A percentile compares a stretch with the other conserved stretches of the same genome.
phyloP scores from a whole-genome alignment of 1,140 invertebrate species.

The Eumeta japonica region DNA sequence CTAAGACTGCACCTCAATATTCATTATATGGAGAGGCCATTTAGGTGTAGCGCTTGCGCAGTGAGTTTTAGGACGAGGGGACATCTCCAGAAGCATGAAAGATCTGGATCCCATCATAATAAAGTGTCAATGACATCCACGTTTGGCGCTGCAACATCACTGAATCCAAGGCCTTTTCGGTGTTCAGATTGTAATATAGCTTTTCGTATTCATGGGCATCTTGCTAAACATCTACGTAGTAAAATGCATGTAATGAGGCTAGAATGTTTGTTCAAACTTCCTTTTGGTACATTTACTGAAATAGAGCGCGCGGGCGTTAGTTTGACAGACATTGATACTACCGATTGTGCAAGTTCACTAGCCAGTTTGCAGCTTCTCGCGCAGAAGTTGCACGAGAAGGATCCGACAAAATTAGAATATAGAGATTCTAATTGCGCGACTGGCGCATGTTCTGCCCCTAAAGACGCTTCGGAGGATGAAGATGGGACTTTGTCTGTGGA shows the following conservation, averaged over 20 bases:
- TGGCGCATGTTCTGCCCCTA: slow-evolving; percentile 20
- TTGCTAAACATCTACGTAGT: slow-evolving; percentile 93
- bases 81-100: slow-evolving; percentile 88
- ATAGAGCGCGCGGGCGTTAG: slow-evolving; percentile 88
- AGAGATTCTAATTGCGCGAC: slow-evolving; percentile 49
- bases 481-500: slow-evolving; percentile 28
- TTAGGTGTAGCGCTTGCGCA: slow-evolving; percentile 86
- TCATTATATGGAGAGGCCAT: slow-evolving; percentile 92
- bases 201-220: slow-evolving; percentile 93
- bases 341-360: slow-evolving; percentile 90
- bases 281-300: slow-evolving; percentile 94
- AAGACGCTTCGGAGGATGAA: slow-evolving; percentile 49
- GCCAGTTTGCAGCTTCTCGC: slow-evolving; percentile 78
- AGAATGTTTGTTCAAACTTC: slow-evolving; percentile 88
- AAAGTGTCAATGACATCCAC: slow-evolving; percentile 87
- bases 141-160: slow-evolving; percentile 78
- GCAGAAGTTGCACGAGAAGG: slow-evolving; percentile 79
- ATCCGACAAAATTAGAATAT: slow-evolving; percentile 70
- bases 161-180: slow-evolving; percentile 91
- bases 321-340: slow-evolving; percentile 90
- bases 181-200: slow-evolving; percentile 94
- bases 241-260: slow-evolving; percentile 97
- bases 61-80: slow-evolving; percentile 89
- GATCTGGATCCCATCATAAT: slow-evolving; percentile 86
- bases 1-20: slow-evolving; percentile 91